Base-by-base conservation (phyloP, 2,888 invertebrate species). In the Mythimna ferrago region DNA sequence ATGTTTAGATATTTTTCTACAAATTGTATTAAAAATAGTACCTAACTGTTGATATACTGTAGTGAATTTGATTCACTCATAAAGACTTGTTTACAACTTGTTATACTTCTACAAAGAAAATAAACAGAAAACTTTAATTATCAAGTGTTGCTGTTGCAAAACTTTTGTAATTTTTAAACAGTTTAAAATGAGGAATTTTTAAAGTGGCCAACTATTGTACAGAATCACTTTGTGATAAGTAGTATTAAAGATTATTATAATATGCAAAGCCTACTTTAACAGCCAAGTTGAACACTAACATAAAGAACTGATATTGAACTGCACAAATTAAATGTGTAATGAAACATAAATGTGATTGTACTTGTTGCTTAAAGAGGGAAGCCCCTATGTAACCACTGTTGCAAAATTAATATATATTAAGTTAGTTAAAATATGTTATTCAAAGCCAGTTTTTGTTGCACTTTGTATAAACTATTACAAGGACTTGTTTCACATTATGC, bases 161-260 rank as follows among this genome's bases (percentile, higher is more conserved):
- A 68, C 44, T 80, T 78, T 89, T 61, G 84, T 85, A 86, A 83
- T 84, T 83, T 84, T 82, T 82, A 86, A 86, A 83, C 73, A 77
- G 63, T 85, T 76, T 71, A 68, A 71, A 75, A 79, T 84, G 38
- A 76, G 83, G 85, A 82, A 81, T 84, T 72, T 80, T 72, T 73
- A 76, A 83, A 86, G 85, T 86, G 88, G 91, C 91, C 90, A 92
- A 92, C 82, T 88, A 80, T 83, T 90, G 84, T 89, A 90, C 83
- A 88, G 88, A 88, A 83, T 86, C 80, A 86, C 85, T 79, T 89
- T 88, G 88, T 91, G 88, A 90, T 92, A 89, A 80, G 81, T 90
- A 91, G 88, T 88, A 86, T 89, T 89, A 88, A 82, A 85, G 81
- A 82, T 81, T 87, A 83, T 85, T 83, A 81, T 86, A 86, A 86